Evolutionary conservation across 2,888 invertebrate genomes (phyloP), one percentile per base, ranked within the genome.

Genomic region (Thereva unica): DNA sequence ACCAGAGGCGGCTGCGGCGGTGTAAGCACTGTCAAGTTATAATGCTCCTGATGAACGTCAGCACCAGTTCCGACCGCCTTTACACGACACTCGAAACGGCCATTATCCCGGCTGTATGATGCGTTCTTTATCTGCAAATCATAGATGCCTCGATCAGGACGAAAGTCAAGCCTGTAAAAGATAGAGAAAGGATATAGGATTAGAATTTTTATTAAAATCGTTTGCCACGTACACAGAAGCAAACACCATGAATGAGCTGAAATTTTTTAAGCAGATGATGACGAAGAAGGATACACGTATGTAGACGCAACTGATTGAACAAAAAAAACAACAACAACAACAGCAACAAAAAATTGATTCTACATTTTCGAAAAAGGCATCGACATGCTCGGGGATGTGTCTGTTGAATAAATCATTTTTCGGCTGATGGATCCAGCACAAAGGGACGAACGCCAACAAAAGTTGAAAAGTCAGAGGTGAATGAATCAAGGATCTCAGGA

Each of bases 71-170:
- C 93, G 74, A 86, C 89, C 70, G 88, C 93, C 84, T 89, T 93
- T 76, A 90, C 89, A 75, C 90, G 89, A 82, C 95, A 97, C 83
- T 93, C 94, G 84, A 94, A 96, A 75, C 89, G 87, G 64, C 94
- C 95, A 81, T 95, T 95, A 84, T 94, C 95, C 23, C 92, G 85
- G 77, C 90, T 92, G 83, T 95, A 96, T 59, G 92, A 91, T 55
- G 95, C 93, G 78, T 92, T 93, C 71, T 89, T 87, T 75, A 97
- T 94, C 80, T 90, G 85, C 75, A 97, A 85, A 82, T 96, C 95
- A 84, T 95, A 97, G 67, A 87, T 85, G 68, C 96, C 95, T 69
- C 89, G 87, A 67, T 85, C 85, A 49, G 93, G 92, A 71, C 88
- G 87, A 80, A 89, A 91, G 76, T 90, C 90, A 75, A 92, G 84